A percentile compares a stretch with the other conserved stretches of the same genome.
Conservation (phyloP, 92 coral and sea anemone genomes). For the Diadumene lineata region DNA sequence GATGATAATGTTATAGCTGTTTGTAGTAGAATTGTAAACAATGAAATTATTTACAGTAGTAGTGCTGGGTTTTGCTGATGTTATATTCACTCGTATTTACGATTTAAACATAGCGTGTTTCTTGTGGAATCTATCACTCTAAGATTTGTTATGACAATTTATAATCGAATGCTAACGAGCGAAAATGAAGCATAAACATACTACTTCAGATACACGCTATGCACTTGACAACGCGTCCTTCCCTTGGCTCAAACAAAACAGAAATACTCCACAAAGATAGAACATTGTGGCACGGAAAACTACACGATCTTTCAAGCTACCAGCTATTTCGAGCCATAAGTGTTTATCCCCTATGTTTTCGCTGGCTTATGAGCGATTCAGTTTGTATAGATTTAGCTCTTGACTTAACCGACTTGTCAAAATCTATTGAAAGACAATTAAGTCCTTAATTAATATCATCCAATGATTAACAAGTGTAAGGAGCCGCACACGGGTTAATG, state of each 20-base stretch:
- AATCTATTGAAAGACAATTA: slow-evolving; percentile 85
- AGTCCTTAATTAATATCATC: slow-evolving; percentile 95
- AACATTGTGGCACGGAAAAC: slow-evolving; percentile 18
- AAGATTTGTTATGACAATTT: slow-evolving; percentile 28
- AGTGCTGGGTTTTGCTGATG: slow-evolving; percentile 8
- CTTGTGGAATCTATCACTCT: slow-evolving; percentile 4
- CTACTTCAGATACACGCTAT: slow-evolving; percentile 31
- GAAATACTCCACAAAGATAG: slow-evolving; percentile 11
- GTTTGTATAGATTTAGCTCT: slow-evolving; percentile 54
- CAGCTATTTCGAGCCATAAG: background rate
- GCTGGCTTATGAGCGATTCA: slow-evolving; percentile 47
- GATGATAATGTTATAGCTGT: too few species aligned
- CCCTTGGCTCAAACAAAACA: slow-evolving; percentile 1
- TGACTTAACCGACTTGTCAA: slow-evolving; percentile 79
- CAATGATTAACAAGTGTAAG: slow-evolving; percentile 78
- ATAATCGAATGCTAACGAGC: slow-evolving; percentile 40
- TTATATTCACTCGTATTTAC: slow-evolving; percentile 4
- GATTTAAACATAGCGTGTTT: slow-evolving; percentile 24
- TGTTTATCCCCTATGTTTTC: slow-evolving; percentile 43
- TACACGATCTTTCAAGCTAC: too few species aligned
- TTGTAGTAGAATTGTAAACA: too few species aligned
- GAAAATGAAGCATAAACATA: slow-evolving; percentile 32
- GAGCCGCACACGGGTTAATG: slow-evolving; percentile 70
- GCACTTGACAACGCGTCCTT: slow-evolving; percentile 7
- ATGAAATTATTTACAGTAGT: too few species aligned